These are phyloP conservation scores for Ectemnius lituratus DNA, from an alignment of 2,888 invertebrate genomes.

Conservation along the genomic window DNA sequence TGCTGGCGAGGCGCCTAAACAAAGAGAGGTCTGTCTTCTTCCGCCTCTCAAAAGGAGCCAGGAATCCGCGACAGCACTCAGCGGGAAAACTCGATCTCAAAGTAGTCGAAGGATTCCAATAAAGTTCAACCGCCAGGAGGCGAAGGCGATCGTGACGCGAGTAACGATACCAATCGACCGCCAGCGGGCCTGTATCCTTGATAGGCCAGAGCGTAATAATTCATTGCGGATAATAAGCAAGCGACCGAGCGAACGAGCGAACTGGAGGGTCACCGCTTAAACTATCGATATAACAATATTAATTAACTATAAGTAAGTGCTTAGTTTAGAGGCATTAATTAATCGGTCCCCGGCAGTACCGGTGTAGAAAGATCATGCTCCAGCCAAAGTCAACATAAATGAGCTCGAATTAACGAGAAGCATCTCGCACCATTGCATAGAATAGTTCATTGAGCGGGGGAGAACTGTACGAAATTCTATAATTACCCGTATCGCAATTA, in stretches of 20 bases:
- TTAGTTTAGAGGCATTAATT: constrained; percentile 3
- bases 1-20: constrained; percentile 38
- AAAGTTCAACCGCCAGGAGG: constrained; percentile 26
- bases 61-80: constrained; percentile 8
- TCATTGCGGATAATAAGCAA: background rate
- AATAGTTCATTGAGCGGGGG: too few relatives aligned
- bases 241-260: background rate
- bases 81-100: constrained; percentile 27
- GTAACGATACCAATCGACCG: constrained; percentile 35
- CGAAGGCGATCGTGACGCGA: constrained; percentile 34
- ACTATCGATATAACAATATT: constrained; percentile 10
- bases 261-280: background rate
- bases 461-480: constrained; percentile 26
- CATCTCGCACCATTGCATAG: too few relatives aligned
- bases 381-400: too few relatives aligned
- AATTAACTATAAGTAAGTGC: constrained; percentile 5
- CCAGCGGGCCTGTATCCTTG: constrained; percentile 25
- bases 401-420: too few relatives aligned
- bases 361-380: too few relatives aligned
- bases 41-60: constrained; percentile 29
- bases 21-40: constrained; percentile 51
- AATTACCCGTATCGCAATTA: constrained; percentile 46
- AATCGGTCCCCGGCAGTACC: background rate
- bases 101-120: constrained; percentile 44
- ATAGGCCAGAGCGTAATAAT: constrained; percentile 23